Evolutionary conservation across 1,140 invertebrate species (phyloP).

Genomic region (Apis laboriosa): DNA sequence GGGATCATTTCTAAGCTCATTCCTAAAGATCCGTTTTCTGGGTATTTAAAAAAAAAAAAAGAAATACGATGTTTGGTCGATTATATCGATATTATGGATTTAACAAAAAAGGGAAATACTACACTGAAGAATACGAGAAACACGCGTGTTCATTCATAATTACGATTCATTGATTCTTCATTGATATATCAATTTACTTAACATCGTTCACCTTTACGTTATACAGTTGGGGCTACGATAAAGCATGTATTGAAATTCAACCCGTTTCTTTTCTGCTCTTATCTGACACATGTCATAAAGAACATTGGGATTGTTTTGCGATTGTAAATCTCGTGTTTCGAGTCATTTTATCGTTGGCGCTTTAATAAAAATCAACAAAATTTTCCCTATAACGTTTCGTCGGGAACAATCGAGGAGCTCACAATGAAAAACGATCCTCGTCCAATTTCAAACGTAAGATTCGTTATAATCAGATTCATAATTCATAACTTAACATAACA

Average conservation of each 20-base stretch:
- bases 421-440: too few relatives aligned
- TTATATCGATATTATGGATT: too few relatives aligned
- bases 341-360: conserved; percentile 1
- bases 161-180: conserved; percentile 37
- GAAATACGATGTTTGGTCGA: neutral
- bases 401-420: too few relatives aligned
- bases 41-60: neutral
- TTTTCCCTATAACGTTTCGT: too few relatives aligned
- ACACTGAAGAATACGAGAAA: neutral
- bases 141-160: conserved; percentile 55
- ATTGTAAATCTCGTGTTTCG: conserved; percentile 30
- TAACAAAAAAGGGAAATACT: neutral
- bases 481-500: too few relatives aligned
- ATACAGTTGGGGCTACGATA: conserved; percentile 4
- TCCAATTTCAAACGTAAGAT: too few relatives aligned
- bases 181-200: conserved; percentile 58
- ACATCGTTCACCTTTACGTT: conserved; percentile 6
- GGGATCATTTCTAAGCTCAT: neutral
- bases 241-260: conserved; percentile 53
- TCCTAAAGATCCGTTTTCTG: too few relatives aligned
- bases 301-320: neutral
- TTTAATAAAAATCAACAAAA: neutral
- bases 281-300: conserved; percentile 31
- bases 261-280: conserved; percentile 26
- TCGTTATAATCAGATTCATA: too few relatives aligned